A percentile compares a stretch with the other conserved stretches of the same genome.
phyloP scores from a whole-genome alignment of 1,140 invertebrate species.

The Drosophila bipectinata region DNA sequence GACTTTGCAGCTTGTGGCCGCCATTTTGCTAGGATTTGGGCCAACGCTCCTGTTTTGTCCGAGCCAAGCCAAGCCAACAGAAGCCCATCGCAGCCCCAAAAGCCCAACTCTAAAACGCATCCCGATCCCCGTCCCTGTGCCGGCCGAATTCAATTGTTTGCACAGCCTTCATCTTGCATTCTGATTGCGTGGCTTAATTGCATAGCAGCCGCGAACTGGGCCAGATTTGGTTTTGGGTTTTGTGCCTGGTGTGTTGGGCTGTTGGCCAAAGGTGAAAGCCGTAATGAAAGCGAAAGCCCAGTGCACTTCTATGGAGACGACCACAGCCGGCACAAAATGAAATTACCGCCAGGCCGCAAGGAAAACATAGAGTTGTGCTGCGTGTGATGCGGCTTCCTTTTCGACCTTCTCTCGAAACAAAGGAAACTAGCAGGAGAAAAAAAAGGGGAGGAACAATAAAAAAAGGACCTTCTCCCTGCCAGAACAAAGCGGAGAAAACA shows the following conservation, averaged over 20 bases:
- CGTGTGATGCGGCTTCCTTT: slow-evolving; percentile 41
- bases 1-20: slow-evolving; percentile 73
- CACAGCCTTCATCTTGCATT: slow-evolving; percentile 78
- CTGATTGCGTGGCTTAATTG: slow-evolving; percentile 81
- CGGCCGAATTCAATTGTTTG: slow-evolving; percentile 64
- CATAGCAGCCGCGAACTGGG: slow-evolving; percentile 48
- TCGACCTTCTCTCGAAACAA: slow-evolving; percentile 12
- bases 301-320: slow-evolving; percentile 48
- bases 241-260: slow-evolving; percentile 1
- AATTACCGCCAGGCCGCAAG: slow-evolving; percentile 43
- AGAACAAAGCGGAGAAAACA: slow-evolving; percentile 56
- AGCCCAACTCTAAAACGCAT: not conserved
- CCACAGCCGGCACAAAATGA: slow-evolving; percentile 41
- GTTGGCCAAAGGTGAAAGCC: slow-evolving; percentile 28
- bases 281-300: slow-evolving; percentile 61
- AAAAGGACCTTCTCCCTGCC: slow-evolving; percentile 15
- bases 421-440: slow-evolving; percentile 22
- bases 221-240: slow-evolving; percentile 53
- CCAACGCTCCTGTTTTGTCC: slow-evolving; percentile 30
- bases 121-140: slow-evolving; percentile 2
- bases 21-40: slow-evolving; percentile 71
- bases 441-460: not conserved
- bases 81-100: not conserved
- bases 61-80: slow-evolving; percentile 1
- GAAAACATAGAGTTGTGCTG: slow-evolving; percentile 15